Conservation (phyloP, 2,797 vertebrate species). For the Enteromius argenteus region DNA sequence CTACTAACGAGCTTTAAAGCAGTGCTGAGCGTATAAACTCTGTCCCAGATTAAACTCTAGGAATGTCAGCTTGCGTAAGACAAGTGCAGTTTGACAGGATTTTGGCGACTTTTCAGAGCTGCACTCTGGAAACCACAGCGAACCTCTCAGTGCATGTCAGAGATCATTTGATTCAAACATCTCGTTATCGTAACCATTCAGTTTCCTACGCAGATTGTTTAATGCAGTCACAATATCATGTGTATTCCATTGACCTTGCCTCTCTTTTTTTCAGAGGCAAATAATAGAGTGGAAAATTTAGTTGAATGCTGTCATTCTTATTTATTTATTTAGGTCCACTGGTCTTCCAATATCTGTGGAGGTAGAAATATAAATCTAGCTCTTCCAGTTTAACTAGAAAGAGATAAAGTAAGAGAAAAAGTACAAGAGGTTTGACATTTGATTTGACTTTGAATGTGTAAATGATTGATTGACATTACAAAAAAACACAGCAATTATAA, state of each 20-base stretch:
- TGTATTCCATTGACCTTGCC: conserved; percentile 3
- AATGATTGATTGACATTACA: background rate
- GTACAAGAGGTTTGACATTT: background rate
- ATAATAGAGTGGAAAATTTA: background rate
- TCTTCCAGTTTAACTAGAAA: background rate
- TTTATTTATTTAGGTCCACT: conserved; percentile 2
- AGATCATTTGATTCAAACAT: conserved; percentile 33
- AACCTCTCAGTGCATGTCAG: conserved; percentile 18
- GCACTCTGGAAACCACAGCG: background rate
- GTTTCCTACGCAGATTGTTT: conserved; percentile 8
- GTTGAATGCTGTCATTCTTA: conserved; percentile 4
- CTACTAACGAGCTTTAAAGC: background rate
- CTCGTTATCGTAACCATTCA: background rate
- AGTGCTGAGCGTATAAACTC: background rate
- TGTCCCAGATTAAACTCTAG: conserved; percentile 2
- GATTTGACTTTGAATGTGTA: background rate
- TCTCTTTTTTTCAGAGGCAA: background rate
- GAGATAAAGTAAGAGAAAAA: background rate
- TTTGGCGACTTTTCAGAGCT: conserved; percentile 23
- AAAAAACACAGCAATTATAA: background rate
- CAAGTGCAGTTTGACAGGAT: conserved; percentile 1
- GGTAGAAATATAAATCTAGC: background rate
- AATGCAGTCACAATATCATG: conserved; percentile 14
- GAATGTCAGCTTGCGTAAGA: conserved; percentile 6
- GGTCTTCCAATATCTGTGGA: background rate